Conservation (phyloP, 64 coral and sea anemone species). For the Stylophora pistillata region DNA sequence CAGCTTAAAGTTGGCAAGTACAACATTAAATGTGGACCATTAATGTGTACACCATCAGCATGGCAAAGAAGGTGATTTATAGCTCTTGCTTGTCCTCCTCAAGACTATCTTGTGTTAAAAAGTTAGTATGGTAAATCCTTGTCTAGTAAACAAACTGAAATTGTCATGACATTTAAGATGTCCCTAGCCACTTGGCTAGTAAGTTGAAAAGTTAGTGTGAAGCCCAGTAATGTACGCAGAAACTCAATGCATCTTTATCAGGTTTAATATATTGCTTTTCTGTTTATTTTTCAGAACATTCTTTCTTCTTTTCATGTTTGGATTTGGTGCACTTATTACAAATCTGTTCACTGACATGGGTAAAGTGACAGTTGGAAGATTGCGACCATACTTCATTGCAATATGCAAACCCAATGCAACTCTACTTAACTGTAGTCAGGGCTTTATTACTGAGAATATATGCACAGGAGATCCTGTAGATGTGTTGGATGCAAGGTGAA, state of each 20-base stretch:
- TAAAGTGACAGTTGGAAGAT: conserved; percentile 70
- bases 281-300: conserved; percentile 45
- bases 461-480: conserved; percentile 78
- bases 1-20: background rate
- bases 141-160: too few relatives aligned
- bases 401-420: conserved; percentile 79
- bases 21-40: conserved; percentile 53
- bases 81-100: background rate
- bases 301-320: conserved; percentile 73
- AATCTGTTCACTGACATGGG: conserved; percentile 86
- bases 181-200: too few relatives aligned
- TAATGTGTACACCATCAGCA: conserved; percentile 27
- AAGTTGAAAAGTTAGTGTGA: too few relatives aligned
- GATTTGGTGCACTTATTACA: conserved; percentile 76
- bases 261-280: background rate
- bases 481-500: conserved; percentile 79
- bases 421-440: conserved; percentile 66
- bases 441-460: conserved; percentile 57
- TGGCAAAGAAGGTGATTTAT: conserved; percentile 77
- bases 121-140: too few relatives aligned
- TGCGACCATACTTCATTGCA: conserved; percentile 83
- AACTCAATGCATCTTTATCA: too few relatives aligned
- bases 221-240: too few relatives aligned
- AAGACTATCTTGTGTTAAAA: background rate
- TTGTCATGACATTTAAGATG: too few relatives aligned